Conservation (phyloP, 2,113 vertebrate genomes). For the Pterocles burchelli region DNA sequence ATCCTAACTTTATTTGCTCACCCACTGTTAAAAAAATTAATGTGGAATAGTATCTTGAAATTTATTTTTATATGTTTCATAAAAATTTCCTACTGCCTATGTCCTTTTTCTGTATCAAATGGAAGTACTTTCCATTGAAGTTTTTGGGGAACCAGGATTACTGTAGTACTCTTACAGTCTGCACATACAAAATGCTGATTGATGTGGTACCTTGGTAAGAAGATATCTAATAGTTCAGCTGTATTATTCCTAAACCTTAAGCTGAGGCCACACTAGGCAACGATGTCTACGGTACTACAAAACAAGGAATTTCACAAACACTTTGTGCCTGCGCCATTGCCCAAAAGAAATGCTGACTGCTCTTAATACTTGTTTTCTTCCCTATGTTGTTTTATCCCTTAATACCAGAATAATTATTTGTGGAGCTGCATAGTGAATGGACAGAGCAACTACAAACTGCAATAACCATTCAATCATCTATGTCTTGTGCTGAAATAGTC, state of each 20-base stretch:
- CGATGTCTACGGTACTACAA: background rate
- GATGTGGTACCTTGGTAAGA: background rate
- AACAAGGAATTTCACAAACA: background rate
- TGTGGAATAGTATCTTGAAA: background rate
- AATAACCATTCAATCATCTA: background rate
- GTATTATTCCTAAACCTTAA: background rate
- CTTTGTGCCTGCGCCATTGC: background rate
- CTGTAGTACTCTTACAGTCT: background rate
- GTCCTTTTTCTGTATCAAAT: background rate
- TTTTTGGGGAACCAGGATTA: background rate
- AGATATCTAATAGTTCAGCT: background rate
- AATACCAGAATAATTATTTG: background rate
- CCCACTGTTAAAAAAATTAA: background rate
- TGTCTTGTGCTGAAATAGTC: background rate
- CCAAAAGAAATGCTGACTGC: background rate
- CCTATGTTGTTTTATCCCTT: background rate
- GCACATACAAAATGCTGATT: background rate
- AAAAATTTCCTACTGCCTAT: background rate
- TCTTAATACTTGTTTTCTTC: background rate
- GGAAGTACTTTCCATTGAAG: background rate
- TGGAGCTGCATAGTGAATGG: background rate
- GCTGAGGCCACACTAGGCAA: background rate
- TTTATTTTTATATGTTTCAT: background rate
- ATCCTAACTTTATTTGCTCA: background rate
- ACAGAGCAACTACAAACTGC: background rate